phyloP scores from a whole-genome alignment of 1,140 invertebrate genomes.

The Drosophila insularis region DNA sequence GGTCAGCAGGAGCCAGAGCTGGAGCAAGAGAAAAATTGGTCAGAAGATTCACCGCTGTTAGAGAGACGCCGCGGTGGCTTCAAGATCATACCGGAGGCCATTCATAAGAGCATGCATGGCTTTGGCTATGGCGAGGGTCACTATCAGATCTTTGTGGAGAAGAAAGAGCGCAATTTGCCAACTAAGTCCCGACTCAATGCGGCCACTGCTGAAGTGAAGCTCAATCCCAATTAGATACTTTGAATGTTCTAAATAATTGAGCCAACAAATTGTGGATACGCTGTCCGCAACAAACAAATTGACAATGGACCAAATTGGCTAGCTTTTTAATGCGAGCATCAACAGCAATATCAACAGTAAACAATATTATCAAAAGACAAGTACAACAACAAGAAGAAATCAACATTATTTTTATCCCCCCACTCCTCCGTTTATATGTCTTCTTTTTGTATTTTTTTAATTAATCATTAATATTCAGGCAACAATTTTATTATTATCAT shows the following conservation, averaged over 20 bases:
- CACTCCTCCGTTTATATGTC: conserved; percentile 14
- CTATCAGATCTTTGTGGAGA: conserved; percentile 77
- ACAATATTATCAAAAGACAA: background rate
- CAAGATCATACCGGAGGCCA: conserved; percentile 64
- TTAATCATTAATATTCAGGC: conserved; percentile 42
- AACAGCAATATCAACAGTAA: background rate
- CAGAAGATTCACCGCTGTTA: conserved; percentile 34
- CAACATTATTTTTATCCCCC: background rate
- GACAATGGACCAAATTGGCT: conserved; percentile 58
- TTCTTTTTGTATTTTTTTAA: conserved; percentile 44
- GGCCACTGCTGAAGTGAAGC: conserved; percentile 75
- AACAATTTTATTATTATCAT: conserved; percentile 30
- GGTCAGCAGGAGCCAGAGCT: conserved; percentile 22
- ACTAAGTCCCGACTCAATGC: conserved; percentile 73
- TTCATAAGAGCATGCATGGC: conserved; percentile 73
- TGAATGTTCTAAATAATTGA: background rate
- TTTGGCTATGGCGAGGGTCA: conserved; percentile 77
- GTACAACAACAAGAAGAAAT: background rate
- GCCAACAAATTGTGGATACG: background rate
- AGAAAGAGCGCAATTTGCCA: conserved; percentile 74
- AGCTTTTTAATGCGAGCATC: conserved; percentile 8
- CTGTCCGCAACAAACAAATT: conserved; percentile 10
- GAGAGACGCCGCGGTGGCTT: conserved; percentile 47
- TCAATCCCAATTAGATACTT: conserved; percentile 73
- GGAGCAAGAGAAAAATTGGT: conserved; percentile 19